These are phyloP conservation scores for Muntiacus muntjak DNA, from an alignment of 2,113 vertebrate species.

Conservation along the genomic window DNA sequence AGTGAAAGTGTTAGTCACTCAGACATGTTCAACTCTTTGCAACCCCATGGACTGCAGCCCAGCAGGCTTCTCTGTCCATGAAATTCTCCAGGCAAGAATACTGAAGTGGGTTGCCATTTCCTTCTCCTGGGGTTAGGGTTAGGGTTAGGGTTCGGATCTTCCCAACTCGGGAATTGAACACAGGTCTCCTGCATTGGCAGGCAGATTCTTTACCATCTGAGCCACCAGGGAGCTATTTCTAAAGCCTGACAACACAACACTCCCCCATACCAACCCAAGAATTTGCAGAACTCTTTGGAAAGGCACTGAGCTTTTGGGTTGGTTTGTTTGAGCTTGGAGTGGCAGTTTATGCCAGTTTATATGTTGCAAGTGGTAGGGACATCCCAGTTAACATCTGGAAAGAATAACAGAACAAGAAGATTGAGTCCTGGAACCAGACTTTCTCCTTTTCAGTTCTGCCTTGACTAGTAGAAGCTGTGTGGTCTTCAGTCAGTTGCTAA, in stretches of 20 bases:
- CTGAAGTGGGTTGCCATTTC: not conserved
- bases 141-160: not conserved
- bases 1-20: not conserved
- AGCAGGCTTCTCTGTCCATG: not conserved
- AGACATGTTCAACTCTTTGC: not conserved
- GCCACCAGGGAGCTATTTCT: not conserved
- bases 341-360: not conserved
- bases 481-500: not conserved
- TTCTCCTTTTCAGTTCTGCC: not conserved
- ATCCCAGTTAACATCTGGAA: not conserved
- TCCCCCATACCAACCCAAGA: not conserved
- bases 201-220: not conserved
- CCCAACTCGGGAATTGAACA: not conserved
- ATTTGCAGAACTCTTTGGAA: not conserved
- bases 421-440: not conserved
- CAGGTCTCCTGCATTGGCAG: not conserved
- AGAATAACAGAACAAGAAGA: not conserved
- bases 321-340: not conserved
- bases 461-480: too few species aligned
- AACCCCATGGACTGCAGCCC: not conserved
- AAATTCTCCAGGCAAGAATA: not conserved
- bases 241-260: not conserved
- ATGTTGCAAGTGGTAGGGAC: not conserved
- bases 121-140: not conserved
- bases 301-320: accelerated